Evolutionary conservation across 1,140 invertebrate species (phyloP).

Genomic region (Dolichoris vasculosae): DNA sequence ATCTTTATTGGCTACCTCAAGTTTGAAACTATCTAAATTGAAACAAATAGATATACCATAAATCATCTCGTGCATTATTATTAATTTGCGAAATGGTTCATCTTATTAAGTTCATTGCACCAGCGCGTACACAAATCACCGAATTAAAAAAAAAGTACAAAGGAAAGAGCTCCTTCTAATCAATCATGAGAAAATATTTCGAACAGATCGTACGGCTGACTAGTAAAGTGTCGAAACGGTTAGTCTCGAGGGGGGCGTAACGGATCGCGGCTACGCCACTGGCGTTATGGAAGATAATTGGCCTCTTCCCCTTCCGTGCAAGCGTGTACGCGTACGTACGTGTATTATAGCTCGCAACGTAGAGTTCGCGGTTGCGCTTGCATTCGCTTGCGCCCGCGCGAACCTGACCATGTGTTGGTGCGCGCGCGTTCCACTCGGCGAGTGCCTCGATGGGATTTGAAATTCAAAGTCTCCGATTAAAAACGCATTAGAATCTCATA

Average conservation of each 20-base stretch:
- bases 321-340: neutral
- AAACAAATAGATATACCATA: neutral
- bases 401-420: neutral
- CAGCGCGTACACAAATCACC: neutral
- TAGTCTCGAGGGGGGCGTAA: conserved; percentile 25
- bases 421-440: conserved; percentile 18
- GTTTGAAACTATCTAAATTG: neutral
- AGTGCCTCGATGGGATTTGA: conserved; percentile 66
- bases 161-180: conserved; percentile 18
- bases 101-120: neutral
- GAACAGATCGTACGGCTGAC: conserved; percentile 24
- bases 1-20: neutral
- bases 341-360: no score
- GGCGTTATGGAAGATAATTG: conserved; percentile 59
- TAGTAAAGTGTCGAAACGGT: conserved; percentile 53
- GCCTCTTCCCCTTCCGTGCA: conserved; percentile 49
- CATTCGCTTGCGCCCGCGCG: neutral
- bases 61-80: neutral
- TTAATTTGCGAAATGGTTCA: neutral
- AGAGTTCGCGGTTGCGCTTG: no score
- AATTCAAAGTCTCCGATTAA: conserved; percentile 73
- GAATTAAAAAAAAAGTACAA: neutral
- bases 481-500: conserved; percentile 68
- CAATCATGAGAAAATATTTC: conserved; percentile 24
- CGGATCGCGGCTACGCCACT: conserved; percentile 58